These are phyloP conservation scores for Delichon dasypus DNA, from an alignment of 2,797 vertebrate genomes.

Conservation along the genomic window DNA sequence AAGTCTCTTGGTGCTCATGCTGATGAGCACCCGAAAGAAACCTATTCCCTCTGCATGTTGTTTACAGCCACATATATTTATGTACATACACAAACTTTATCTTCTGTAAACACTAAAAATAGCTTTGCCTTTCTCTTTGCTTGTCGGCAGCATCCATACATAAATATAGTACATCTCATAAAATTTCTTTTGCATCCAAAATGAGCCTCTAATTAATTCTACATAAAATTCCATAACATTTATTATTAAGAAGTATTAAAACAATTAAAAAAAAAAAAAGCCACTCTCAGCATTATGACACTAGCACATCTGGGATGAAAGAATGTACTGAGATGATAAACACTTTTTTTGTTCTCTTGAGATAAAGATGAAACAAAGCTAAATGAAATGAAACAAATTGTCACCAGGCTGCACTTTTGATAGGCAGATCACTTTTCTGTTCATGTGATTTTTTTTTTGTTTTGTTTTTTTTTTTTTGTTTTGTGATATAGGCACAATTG, in stretches of 20 bases:
- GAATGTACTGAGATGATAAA: neutral
- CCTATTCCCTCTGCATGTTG: neutral
- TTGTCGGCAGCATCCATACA: neutral
- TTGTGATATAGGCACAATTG: neutral
- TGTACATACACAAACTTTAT: neutral
- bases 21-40: neutral
- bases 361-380: neutral
- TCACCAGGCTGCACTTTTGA: neutral
- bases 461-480: neutral
- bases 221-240: conserved; percentile 51
- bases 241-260: conserved; percentile 62
- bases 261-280: neutral
- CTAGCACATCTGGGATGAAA: neutral
- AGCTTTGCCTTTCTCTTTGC: neutral
- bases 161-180: conserved; percentile 12
- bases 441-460: neutral
- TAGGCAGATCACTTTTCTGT: neutral
- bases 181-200: neutral
- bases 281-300: conserved; percentile 22
- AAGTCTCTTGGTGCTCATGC: neutral
- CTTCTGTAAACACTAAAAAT: conserved; percentile 2
- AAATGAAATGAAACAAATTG: neutral
- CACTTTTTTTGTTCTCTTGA: neutral
- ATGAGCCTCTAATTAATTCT: conserved; percentile 45
- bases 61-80: neutral